phyloP scores from a whole-genome alignment of 2,888 invertebrate species.

The Steinernema hermaphroditum region DNA sequence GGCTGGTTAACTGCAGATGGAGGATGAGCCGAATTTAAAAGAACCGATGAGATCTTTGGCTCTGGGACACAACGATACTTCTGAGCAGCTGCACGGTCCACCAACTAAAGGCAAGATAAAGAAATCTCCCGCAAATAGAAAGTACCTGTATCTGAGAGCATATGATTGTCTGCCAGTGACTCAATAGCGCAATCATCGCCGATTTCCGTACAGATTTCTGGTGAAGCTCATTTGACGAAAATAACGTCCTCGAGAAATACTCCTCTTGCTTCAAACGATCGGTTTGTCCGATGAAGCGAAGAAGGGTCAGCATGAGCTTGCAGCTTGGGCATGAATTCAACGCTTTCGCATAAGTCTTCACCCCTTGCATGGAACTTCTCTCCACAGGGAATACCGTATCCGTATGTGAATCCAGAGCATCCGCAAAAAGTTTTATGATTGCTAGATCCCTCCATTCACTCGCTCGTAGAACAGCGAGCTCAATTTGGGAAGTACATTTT shows the following conservation, averaged over 20 bases:
- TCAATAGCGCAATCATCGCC: constrained; percentile 58
- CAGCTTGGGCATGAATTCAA: constrained; percentile 54
- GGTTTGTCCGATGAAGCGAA: constrained; percentile 41
- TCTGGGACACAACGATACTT: constrained; percentile 40
- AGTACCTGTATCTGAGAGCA: constrained; percentile 50
- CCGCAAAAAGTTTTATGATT: constrained; percentile 48
- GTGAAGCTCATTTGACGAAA: not conserved
- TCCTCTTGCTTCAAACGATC: constrained; percentile 27
- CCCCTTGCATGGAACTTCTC: constrained; percentile 34
- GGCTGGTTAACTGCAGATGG: no score
- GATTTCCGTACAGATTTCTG: constrained; percentile 47
- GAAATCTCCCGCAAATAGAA: not conserved
- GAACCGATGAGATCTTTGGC: not conserved
- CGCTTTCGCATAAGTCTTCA: constrained; percentile 37
- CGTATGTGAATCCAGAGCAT: constrained; percentile 45
- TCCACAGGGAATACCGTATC: constrained; percentile 35
- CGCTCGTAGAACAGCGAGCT: not conserved
- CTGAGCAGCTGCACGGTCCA: constrained; percentile 41
- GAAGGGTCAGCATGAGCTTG: constrained; percentile 50
- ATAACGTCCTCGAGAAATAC: constrained; percentile 34
- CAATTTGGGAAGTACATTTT: constrained; percentile 18
- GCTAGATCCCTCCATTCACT: constrained; percentile 40
- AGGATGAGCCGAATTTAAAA: not conserved
- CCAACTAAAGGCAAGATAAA: constrained; percentile 23
- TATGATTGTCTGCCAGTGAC: constrained; percentile 64